Evolutionary conservation across 2,113 vertebrate genomes (phyloP).

Genomic region (Condylura cristata): DNA sequence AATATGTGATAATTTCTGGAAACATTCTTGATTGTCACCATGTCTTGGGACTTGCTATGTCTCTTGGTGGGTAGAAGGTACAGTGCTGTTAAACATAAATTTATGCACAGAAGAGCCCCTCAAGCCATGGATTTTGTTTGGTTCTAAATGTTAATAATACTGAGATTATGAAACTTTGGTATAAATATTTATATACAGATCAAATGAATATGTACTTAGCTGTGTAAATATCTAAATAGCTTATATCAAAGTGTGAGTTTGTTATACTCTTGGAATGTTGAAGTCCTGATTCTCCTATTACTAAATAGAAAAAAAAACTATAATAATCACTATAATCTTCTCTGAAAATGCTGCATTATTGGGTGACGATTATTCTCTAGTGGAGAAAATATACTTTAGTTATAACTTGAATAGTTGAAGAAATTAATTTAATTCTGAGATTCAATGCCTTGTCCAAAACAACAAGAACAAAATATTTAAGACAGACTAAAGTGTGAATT

Average conservation of each 20-base stretch:
- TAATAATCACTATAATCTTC: slow-evolving; percentile 3
- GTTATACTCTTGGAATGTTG: slow-evolving; percentile 61
- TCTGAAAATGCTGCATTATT: slow-evolving; percentile 60
- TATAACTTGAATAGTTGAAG: slow-evolving; percentile 55
- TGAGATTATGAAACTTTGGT: not conserved
- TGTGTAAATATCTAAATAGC: not conserved
- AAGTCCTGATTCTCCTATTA: slow-evolving; percentile 7
- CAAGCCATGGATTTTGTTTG: not conserved
- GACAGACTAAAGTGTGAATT: not conserved
- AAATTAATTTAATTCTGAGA: slow-evolving; percentile 62
- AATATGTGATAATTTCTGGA: not conserved
- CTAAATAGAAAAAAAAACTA: slow-evolving; percentile 28
- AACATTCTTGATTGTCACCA: not conserved
- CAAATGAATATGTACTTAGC: not conserved
- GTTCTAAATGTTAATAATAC: not conserved
- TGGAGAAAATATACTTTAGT: slow-evolving; percentile 49
- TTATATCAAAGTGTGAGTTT: not conserved
- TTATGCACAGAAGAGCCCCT: not conserved
- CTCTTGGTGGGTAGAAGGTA: not conserved
- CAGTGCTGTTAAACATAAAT: not conserved
- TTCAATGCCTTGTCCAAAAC: slow-evolving; percentile 40
- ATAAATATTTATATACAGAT: not conserved
- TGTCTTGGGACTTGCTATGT: not conserved
- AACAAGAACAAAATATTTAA: not conserved
- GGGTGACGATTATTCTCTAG: slow-evolving; percentile 76